Conservation (phyloP, 2,113 vertebrate species). For the Gracilinanus agilis region DNA sequence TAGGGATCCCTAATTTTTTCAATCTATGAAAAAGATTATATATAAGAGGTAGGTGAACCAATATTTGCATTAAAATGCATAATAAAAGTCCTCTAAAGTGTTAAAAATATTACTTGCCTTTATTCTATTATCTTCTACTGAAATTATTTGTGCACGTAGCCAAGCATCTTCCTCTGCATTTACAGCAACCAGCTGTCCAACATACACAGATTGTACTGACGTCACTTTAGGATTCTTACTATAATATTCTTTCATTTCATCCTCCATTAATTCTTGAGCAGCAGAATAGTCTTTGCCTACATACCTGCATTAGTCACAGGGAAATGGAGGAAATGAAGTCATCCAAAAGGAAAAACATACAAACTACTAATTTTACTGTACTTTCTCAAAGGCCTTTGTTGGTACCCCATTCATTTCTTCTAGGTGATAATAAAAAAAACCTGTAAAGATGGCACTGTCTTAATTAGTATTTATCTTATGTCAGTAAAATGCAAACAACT, state of each 20-base stretch:
- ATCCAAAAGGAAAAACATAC: neutral
- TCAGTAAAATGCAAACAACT: neutral
- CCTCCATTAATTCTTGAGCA: conserved; percentile 93
- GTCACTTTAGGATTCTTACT: conserved; percentile 69
- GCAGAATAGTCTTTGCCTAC: conserved; percentile 93
- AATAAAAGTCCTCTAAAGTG: conserved; percentile 13
- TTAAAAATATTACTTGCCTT: conserved; percentile 87
- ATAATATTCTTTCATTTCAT: conserved; percentile 91
- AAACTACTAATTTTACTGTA: neutral
- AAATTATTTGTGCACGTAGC: conserved; percentile 89
- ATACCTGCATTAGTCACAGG: conserved; percentile 84
- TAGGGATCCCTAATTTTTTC: conserved; percentile 14
- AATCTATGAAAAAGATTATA: conserved; percentile 6
- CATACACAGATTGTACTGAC: conserved; percentile 70
- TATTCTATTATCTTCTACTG: conserved; percentile 84
- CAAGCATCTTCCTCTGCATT: conserved; percentile 90
- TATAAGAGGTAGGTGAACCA: neutral
- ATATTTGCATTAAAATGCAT: neutral
- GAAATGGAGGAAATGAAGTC: conserved; percentile 44
- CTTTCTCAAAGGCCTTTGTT: neutral
- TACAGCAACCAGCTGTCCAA: conserved; percentile 91
- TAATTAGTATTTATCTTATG: neutral
- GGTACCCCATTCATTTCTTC: neutral
- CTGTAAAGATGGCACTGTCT: neutral
- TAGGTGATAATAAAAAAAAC: neutral